Evolutionary conservation across 2,113 vertebrate species (phyloP), one percentile per base, ranked within the genome.

Genomic region (Myotis brandtii): DNA sequence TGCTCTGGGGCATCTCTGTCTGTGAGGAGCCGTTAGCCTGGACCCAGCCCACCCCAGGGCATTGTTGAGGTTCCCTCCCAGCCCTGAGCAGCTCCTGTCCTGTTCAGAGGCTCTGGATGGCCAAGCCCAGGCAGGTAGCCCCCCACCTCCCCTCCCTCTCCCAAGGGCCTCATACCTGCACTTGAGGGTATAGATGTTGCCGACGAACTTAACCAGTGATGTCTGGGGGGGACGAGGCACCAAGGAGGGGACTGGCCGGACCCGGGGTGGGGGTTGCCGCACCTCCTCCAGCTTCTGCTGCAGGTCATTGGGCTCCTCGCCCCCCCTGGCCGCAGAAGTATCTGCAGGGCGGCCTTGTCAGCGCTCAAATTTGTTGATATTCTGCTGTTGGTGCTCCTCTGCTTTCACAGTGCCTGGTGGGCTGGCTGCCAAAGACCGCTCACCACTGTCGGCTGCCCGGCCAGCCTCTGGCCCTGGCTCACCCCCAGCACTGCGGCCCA

Each of bases 151-250:
- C 21, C 72, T 34, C 40, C 56, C 16, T 9, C 32, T 17, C 70
- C n/a, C 11, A 17, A 46, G n/a, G 64, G 52, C n/a, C 37, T 96
- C 98, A 97, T 95, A 99, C 99, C 99, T 99, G 99, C 99, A 99
- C 97, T 99, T 99, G n/a, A n/a, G n/a, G n/a, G n/a, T n/a, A n/a
- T n/a, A n/a, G n/a, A n/a, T n/a, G n/a, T n/a, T n/a, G n/a, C n/a
- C n/a, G n/a, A n/a, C n/a, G n/a, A n/a, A n/a, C n/a, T n/a, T n/a
- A n/a, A n/a, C n/a, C n/a, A n/a, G n/a, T n/a, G n/a, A n/a, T n/a
- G n/a, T 99, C 89, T 99, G 99, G 0, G 99, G 99, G 0, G 99
- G 99, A 73, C 99, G 99, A 92, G 99, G 99, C 96, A 99, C 99
- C 97, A 99, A 98, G 75, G 99, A 98, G 1, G 99, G 99, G 77